Evolutionary conservation across 2,113 vertebrate genomes (phyloP).

Genomic region (Asarcornis scutulata): DNA sequence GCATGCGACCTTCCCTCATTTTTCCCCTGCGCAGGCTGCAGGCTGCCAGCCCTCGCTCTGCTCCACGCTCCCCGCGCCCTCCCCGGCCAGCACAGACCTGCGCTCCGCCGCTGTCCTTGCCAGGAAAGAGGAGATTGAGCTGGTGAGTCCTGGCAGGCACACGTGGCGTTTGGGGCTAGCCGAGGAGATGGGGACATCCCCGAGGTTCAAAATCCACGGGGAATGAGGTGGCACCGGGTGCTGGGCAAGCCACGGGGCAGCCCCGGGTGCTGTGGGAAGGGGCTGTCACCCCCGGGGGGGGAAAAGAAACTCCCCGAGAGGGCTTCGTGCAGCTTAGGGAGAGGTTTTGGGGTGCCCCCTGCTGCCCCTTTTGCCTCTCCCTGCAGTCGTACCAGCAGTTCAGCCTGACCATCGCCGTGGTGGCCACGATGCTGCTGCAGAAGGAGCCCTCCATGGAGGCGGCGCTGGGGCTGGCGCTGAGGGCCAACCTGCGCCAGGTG

Average conservation of each 20-base stretch:
- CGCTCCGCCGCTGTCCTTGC: slow-evolving; percentile 29
- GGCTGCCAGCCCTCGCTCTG: fast-evolving
- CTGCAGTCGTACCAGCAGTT: slow-evolving; percentile 60
- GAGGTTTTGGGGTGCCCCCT: neutral
- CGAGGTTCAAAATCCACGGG: fast-evolving
- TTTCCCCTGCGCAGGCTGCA: neutral
- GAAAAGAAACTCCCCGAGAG: neutral
- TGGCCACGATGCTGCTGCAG: slow-evolving; percentile 67
- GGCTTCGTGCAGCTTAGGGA: fast-evolving
- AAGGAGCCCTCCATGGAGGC: slow-evolving; percentile 69
- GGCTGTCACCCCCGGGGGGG: neutral
- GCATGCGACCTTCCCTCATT: fast-evolving
- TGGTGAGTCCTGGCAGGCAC: neutral
- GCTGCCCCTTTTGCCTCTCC: fast-evolving
- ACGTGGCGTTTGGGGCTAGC: fast-evolving
- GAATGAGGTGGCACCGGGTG: fast-evolving
- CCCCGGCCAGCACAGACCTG: fast-evolving
- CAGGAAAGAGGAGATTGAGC: slow-evolving; percentile 61
- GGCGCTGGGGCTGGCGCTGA: slow-evolving; percentile 32
- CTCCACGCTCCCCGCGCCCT: fast-evolving
- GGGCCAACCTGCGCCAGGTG: slow-evolving; percentile 59
- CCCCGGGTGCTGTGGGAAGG: neutral
- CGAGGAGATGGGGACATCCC: fast-evolving
- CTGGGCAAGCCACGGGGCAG: neutral
- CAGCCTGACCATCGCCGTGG: slow-evolving; percentile 49